phyloP scores from a whole-genome alignment of 2,113 vertebrate genomes.

The Noctilio leporinus region DNA sequence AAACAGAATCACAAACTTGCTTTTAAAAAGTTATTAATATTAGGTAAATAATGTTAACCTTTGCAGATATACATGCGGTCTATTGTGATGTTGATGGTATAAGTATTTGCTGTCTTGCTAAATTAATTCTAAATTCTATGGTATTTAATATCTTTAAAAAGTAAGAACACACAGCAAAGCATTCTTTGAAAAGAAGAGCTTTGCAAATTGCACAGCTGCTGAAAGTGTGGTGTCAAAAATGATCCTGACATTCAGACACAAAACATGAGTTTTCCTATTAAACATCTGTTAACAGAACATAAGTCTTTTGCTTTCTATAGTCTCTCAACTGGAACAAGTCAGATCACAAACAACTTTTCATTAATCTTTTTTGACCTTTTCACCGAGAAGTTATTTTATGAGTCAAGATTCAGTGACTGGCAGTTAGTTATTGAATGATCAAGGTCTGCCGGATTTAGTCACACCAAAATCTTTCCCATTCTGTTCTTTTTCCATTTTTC shows the following conservation, averaged over 20 bases:
- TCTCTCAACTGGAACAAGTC: conserved; percentile 10
- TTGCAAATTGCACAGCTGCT: background rate
- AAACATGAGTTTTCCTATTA: conserved; percentile 46
- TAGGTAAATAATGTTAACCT: background rate
- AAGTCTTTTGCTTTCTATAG: conserved; percentile 34
- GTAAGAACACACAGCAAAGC: conserved; percentile 57
- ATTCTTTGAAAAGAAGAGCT: conserved; percentile 69
- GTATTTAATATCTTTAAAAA: conserved; percentile 69
- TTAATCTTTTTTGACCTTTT: conserved; percentile 46
- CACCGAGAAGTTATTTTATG: conserved; percentile 26
- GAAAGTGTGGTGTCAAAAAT: conserved; percentile 66
- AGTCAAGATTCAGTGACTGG: conserved; percentile 31
- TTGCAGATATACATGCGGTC: background rate
- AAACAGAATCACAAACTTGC: background rate
- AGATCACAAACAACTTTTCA: conserved; percentile 47
- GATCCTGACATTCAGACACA: conserved; percentile 35
- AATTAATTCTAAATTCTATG: background rate
- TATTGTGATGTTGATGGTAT: background rate
- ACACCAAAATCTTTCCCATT: background rate
- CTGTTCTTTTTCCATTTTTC: background rate
- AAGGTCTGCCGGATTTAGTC: background rate
- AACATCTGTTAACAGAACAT: conserved; percentile 28
- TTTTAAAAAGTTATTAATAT: background rate
- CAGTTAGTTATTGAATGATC: background rate
- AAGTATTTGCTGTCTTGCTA: background rate